A percentile compares a stretch with the other conserved stretches of the same genome.
These are phyloP conservation scores for Telmatherina bonti DNA, from an alignment of 2,797 vertebrate genomes.

Conservation along the genomic window DNA sequence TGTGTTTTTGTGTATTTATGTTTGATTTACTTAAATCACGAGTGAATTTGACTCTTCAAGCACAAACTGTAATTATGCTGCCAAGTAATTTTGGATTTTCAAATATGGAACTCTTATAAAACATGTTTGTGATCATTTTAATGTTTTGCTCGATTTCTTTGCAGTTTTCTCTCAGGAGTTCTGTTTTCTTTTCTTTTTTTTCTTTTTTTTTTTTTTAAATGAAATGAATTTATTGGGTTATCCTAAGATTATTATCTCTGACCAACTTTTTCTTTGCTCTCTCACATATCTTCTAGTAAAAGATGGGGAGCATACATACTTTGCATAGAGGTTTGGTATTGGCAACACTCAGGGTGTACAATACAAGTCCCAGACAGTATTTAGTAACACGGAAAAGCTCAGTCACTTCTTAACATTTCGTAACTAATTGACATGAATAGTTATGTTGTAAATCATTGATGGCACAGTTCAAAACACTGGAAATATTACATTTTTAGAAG, in stretches of 20 bases:
- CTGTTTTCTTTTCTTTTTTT: too few species aligned
- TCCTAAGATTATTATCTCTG: too few species aligned
- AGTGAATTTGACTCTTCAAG: neutral
- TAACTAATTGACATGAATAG: too few species aligned
- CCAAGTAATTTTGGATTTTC: neutral
- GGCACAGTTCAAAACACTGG: too few species aligned
- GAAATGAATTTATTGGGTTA: too few species aligned
- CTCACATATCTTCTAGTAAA: neutral
- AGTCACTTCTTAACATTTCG: neutral
- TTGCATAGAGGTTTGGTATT: neutral
- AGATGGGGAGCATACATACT: neutral
- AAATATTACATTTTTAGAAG: too few species aligned
- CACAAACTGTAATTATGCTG: slow-evolving; percentile 4
- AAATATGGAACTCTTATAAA: neutral
- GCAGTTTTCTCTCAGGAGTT: too few species aligned
- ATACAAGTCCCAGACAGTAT: neutral
- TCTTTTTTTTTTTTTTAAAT: too few species aligned
- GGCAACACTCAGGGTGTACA: neutral
- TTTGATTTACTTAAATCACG: slow-evolving; percentile 11
- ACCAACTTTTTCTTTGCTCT: slow-evolving; percentile 12
- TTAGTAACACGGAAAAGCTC: slow-evolving; percentile 16
- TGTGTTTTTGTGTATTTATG: neutral
- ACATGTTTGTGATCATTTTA: too few species aligned
- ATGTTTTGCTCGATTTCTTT: too few species aligned
- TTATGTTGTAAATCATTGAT: too few species aligned